phyloP scores from a whole-genome alignment of 2,888 invertebrate species.

The Temnothorax ravouxi region DNA sequence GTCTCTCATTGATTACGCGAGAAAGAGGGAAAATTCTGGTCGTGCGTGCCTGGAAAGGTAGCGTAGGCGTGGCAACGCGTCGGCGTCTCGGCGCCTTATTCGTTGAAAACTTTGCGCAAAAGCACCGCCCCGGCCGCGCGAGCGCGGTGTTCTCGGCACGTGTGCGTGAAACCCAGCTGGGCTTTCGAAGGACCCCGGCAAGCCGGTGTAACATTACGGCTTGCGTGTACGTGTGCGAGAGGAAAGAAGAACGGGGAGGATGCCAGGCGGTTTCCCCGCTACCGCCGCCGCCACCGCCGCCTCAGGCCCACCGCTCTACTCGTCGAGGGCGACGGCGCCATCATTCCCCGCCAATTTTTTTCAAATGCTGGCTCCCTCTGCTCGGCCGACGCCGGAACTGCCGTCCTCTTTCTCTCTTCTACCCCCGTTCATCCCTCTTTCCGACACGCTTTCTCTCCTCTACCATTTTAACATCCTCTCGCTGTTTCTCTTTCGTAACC shows the following conservation, averaged over 20 bases:
- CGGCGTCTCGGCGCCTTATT: slow-evolving; percentile 85
- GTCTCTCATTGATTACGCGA: slow-evolving; percentile 86
- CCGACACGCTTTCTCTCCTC: slow-evolving; percentile 43
- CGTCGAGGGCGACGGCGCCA: slow-evolving; percentile 77
- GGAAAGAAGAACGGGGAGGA: slow-evolving; percentile 73
- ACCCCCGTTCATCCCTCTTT: slow-evolving; percentile 39
- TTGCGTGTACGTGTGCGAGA: slow-evolving; percentile 64
- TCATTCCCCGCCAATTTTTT: slow-evolving; percentile 80
- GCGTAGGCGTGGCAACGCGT: slow-evolving; percentile 85
- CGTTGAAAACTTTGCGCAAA: slow-evolving; percentile 86
- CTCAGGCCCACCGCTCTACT: slow-evolving; percentile 47
- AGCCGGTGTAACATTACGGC: slow-evolving; percentile 62
- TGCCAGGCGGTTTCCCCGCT: slow-evolving; percentile 48
- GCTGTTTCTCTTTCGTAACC: slow-evolving; percentile 7
- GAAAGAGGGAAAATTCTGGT: slow-evolving; percentile 85
- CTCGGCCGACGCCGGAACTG: slow-evolving; percentile 64
- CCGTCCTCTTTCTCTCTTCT: slow-evolving; percentile 58
- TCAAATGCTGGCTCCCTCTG: slow-evolving; percentile 76
- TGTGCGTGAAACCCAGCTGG: slow-evolving; percentile 71
- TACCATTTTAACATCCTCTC: slow-evolving; percentile 40
- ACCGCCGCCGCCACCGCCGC: slow-evolving; percentile 41
- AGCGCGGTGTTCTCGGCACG: slow-evolving; percentile 67
- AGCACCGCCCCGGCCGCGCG: slow-evolving; percentile 79
- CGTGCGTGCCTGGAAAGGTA: slow-evolving; percentile 81
- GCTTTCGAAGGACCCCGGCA: slow-evolving; percentile 65